A percentile compares a stretch with the other conserved stretches of the same genome.
phyloP scores from a whole-genome alignment of 92 coral and sea anemone genomes.

The Bergia sp. region DNA sequence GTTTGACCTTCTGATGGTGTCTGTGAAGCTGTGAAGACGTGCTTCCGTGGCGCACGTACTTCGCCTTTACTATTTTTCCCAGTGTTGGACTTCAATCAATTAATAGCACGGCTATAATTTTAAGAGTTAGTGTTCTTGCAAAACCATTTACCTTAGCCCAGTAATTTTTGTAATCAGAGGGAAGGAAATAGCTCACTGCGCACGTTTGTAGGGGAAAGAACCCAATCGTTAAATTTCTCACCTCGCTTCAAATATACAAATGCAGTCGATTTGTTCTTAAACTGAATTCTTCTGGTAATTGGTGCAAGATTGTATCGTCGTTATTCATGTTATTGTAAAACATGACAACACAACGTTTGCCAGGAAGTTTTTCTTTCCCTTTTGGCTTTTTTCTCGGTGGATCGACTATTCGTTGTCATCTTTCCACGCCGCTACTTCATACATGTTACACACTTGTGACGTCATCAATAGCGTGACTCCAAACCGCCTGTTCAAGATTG shows the following conservation, averaged over 20 bases:
- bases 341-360: conserved; percentile 46
- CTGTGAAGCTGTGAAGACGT: background rate
- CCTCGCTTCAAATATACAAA: conserved; percentile 50
- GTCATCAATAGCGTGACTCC: conserved; percentile 14
- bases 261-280: conserved; percentile 50
- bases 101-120: conserved; percentile 45
- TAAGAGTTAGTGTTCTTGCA: conserved; percentile 28
- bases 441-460: background rate
- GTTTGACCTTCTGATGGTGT: background rate
- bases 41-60: background rate
- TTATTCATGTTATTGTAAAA: conserved; percentile 46
- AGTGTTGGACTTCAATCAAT: conserved; percentile 48
- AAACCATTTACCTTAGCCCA: conserved; percentile 50
- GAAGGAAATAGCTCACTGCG: conserved; percentile 57
- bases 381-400: background rate
- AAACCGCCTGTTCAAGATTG: conserved; percentile 11
- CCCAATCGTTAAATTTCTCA: conserved; percentile 5
- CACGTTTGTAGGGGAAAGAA: conserved; percentile 52
- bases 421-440: background rate
- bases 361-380: conserved; percentile 34
- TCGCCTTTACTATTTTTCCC: conserved; percentile 40
- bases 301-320: conserved; percentile 29
- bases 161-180: conserved; percentile 27
- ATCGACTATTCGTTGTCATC: background rate
- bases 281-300: conserved; percentile 10